Conservation (phyloP, 2,888 invertebrate species). For the Microplitis deprimator region DNA sequence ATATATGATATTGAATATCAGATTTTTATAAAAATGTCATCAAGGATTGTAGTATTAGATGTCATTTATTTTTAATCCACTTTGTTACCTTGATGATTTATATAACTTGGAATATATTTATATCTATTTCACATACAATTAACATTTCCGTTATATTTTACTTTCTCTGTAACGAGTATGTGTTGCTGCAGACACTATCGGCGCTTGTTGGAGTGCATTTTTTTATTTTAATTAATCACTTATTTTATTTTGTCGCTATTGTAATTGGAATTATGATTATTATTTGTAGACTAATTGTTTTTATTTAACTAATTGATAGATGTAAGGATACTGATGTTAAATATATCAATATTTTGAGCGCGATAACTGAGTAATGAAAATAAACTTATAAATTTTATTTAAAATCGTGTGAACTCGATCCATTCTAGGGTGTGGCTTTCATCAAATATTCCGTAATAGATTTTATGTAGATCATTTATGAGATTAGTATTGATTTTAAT, state of each 20-base stretch:
- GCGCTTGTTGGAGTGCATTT: background rate
- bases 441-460: background rate
- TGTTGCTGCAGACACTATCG: slow-evolving; percentile 1
- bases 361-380: background rate
- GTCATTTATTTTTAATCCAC: background rate
- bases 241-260: background rate
- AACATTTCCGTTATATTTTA: slow-evolving; percentile 19
- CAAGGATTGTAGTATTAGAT: background rate
- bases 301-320: background rate
- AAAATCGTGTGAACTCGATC: background rate
- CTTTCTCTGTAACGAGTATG: slow-evolving; percentile 10
- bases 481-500: background rate
- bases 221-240: background rate
- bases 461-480: background rate
- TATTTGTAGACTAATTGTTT: no score
- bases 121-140: slow-evolving; percentile 21
- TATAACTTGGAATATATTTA: slow-evolving; percentile 14
- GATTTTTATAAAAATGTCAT: background rate
- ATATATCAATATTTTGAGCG: background rate
- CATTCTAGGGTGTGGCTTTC: background rate
- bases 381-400: background rate
- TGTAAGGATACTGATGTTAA: background rate
- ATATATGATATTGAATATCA: slow-evolving; percentile 4
- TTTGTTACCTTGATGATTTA: slow-evolving; percentile 22
- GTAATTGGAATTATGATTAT: no score